phyloP scores from a whole-genome alignment of 1,140 invertebrate genomes.

The Megalonaias nervosa region DNA sequence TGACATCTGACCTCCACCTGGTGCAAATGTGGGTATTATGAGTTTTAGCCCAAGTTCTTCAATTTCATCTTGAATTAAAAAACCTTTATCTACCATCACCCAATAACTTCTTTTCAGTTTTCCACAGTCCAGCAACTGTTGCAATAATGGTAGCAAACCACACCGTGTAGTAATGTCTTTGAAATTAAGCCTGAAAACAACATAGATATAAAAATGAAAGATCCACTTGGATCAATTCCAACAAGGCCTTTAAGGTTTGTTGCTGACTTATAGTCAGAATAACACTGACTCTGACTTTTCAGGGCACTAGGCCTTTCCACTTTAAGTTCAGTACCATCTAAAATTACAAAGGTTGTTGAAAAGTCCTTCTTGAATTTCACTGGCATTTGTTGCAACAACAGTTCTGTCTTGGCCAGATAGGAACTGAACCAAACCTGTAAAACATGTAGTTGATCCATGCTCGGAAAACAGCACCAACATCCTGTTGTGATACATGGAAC shows the following conservation, averaged over 20 bases:
- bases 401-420: slow-evolving; percentile 33
- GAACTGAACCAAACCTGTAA: slow-evolving; percentile 29
- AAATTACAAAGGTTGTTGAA: slow-evolving; percentile 23
- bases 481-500: slow-evolving; percentile 20
- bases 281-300: slow-evolving; percentile 32
- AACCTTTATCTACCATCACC: slow-evolving; percentile 25
- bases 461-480: slow-evolving; percentile 19
- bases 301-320: slow-evolving; percentile 17
- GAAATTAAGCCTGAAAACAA: slow-evolving; percentile 43
- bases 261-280: slow-evolving; percentile 33
- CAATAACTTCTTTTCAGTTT: slow-evolving; percentile 5
- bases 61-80: slow-evolving; percentile 21
- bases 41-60: slow-evolving; percentile 18
- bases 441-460: slow-evolving; percentile 36
- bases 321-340: slow-evolving; percentile 42
- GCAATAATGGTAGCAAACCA: slow-evolving; percentile 16
- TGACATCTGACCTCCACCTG: slow-evolving; percentile 21
- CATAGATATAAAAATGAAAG: slow-evolving; percentile 29
- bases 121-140: slow-evolving; percentile 3
- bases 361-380: slow-evolving; percentile 17
- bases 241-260: slow-evolving; percentile 44
- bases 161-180: slow-evolving; percentile 31
- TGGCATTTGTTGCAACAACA: slow-evolving; percentile 28
- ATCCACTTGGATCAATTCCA: slow-evolving; percentile 38
- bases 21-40: slow-evolving; percentile 23